A percentile compares a stretch with the other conserved stretches of the same genome.
Evolutionary conservation across 2,797 vertebrate genomes (phyloP).

Genomic region (Xyrichtys novacula): DNA sequence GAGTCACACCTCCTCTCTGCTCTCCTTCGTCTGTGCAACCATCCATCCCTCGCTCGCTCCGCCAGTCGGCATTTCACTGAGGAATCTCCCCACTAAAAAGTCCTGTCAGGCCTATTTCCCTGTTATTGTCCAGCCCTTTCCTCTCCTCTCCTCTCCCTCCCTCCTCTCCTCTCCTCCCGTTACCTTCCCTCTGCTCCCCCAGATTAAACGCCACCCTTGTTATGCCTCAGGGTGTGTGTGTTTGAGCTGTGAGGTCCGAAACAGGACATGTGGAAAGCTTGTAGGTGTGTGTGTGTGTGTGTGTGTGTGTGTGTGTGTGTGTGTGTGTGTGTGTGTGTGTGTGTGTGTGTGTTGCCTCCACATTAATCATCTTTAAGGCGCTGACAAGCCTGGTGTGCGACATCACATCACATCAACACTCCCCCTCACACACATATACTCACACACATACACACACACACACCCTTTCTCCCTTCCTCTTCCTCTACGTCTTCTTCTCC

Average conservation of each 20-base stretch:
- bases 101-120: slow-evolving; percentile 99
- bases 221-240: slow-evolving; percentile 44
- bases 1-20: slow-evolving; percentile 63
- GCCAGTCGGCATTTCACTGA: slow-evolving; percentile 91
- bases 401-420: slow-evolving; percentile 73
- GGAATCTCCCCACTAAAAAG: slow-evolving; percentile 98
- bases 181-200: slow-evolving; percentile 75
- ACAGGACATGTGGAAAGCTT: slow-evolving; percentile 27
- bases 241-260: slow-evolving; percentile 71
- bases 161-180: slow-evolving; percentile 38
- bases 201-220: slow-evolving; percentile 91
- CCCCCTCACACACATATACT: slow-evolving; percentile 16
- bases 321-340: slow-evolving; percentile 34
- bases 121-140: slow-evolving; percentile 91
- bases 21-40: slow-evolving; percentile 46
- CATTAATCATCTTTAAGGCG: slow-evolving; percentile 99
- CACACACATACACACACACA: slow-evolving; percentile 27
- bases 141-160: slow-evolving; percentile 41
- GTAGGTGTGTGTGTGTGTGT: slow-evolving; percentile 19
- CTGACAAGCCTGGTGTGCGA: slow-evolving; percentile 92
- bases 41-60: slow-evolving; percentile 52
- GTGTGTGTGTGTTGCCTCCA: slow-evolving; percentile 84
- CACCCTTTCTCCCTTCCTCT: slow-evolving; percentile 35
- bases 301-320: slow-evolving; percentile 36
- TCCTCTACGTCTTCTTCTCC: slow-evolving; percentile 55